Evolutionary conservation across 2,797 vertebrate genomes (phyloP), one percentile per base, ranked within the genome.

Genomic region (Denticeps clupeoides): DNA sequence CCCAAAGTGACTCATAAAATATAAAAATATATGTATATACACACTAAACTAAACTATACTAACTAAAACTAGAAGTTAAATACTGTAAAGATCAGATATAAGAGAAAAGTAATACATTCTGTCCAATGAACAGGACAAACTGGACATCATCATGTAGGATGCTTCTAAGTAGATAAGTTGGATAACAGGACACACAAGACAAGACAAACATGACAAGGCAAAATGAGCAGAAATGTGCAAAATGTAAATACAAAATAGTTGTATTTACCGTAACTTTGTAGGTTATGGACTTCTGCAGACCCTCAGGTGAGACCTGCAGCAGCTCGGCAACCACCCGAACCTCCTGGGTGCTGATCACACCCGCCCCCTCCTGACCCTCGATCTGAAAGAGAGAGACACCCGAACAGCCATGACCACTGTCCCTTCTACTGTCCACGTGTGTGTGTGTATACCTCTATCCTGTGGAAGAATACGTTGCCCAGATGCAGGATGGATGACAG

Each of bases 401-500:
- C n/a, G n/a, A n/a, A n/a, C n/a, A n/a, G n/a, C n/a, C n/a, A n/a
- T n/a, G n/a, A n/a, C n/a, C n/a, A n/a, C n/a, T n/a, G n/a, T n/a
- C n/a, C n/a, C 2, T 16, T 27, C 42, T 21, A 27, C 5, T 27
- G 16, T 31, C 52, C 3, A 26, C n/a, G 2, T 33, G 26, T 3
- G 12, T 5, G 7, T 27, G 7, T 27, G 26, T 27, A 16, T 35
- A 81, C 80, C 81, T 76, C 49, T 58, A 73, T 58, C 75, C 68
- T 64, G 7, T 82, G 89, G 3, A 98, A 98, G 82, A 86, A 98
- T 62, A 97, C 87, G 0, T 98, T 97, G 54, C 93, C 93, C 71
- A 97, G 69, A 73, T 98, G 93, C 42, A 98, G 82, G 56, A 98
- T 82, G 2, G 93, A 98, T 12, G 93, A 91, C 52, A 98, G 76